Evolutionary conservation across 2,888 invertebrate species (phyloP), one percentile per base, ranked within the genome.

Genomic region (Dendrolimus pini): DNA sequence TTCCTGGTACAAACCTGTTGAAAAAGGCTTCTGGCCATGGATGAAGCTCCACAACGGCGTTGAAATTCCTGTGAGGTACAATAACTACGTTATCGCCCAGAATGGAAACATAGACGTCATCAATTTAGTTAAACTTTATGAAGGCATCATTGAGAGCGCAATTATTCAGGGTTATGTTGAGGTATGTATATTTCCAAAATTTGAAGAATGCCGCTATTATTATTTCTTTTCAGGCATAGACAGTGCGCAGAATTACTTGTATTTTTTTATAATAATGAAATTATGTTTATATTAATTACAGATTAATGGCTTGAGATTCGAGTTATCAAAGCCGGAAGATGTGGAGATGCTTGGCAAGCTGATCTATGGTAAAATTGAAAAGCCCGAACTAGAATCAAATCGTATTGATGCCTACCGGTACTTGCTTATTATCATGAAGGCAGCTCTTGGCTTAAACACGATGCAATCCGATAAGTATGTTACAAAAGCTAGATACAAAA

Each of bases 11-110:
- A 83, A 78, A 53, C 80, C 85, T 7, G 78, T 92, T 59, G 81
- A 71, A 60, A 78, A 77, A 57, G 93, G 93, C 62, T 93, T 92
- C 77, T 92, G 92, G 83, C 93, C 93, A 0, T 91, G 92, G 76
- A 72, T 93, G 78, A 75, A 78, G 58, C 77, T 88, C 61, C 88
- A 90, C 71, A 93, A 92, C 64, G 93, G 93, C 56, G 80, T 93
- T 12, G 88, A 92, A 59, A 72, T 92, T 55, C 91, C 92, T 0
- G 83, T 85, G 52, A 89, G 93, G 62, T 79, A 85, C 1, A 87
- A 92, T 72, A 83, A 91, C 70, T 80, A 83, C 58, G 69, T 78
- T 52, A 69, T 86, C 61, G 66, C 79, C 9, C 72, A 72, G 53
- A 80, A 89, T 13, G 65, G 77, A 9, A 82, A 88, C 60, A 61